Conservation (phyloP, 2,113 vertebrate species). For the Corythornis cristatus region DNA sequence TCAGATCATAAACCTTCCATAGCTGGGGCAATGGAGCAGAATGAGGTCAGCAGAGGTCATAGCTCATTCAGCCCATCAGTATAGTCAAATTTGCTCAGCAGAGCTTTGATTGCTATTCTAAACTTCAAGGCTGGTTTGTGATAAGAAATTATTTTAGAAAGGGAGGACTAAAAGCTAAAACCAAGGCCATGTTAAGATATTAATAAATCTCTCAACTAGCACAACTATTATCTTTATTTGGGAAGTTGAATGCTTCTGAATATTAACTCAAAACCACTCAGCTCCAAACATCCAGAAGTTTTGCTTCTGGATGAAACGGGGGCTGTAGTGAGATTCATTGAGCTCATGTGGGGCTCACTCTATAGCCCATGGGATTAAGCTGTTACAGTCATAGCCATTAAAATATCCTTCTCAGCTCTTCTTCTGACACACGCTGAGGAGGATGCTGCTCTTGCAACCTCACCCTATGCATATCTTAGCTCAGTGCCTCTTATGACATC, state of each 20-base stretch:
- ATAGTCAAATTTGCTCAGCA: conserved; percentile 23
- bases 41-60: neutral
- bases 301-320: neutral
- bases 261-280: conserved; percentile 20
- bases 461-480: neutral
- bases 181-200: neutral
- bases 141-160: neutral
- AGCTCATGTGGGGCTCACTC: fast-evolving
- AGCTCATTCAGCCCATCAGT: conserved; percentile 18
- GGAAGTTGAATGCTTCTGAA: conserved; percentile 24
- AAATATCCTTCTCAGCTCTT: neutral
- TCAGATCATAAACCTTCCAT: neutral
- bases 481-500: neutral
- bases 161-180: conserved; percentile 16
- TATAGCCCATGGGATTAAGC: neutral
- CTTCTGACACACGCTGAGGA: neutral
- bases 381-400: neutral
- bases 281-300: neutral
- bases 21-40: neutral
- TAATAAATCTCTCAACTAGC: conserved; percentile 2
- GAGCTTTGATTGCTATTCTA: conserved; percentile 30
- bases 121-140: conserved; percentile 7
- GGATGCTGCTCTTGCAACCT: neutral
- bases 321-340: neutral
- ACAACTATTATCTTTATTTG: conserved; percentile 34